phyloP scores from a whole-genome alignment of 2,113 vertebrate species.

The Notothenia coriiceps region DNA sequence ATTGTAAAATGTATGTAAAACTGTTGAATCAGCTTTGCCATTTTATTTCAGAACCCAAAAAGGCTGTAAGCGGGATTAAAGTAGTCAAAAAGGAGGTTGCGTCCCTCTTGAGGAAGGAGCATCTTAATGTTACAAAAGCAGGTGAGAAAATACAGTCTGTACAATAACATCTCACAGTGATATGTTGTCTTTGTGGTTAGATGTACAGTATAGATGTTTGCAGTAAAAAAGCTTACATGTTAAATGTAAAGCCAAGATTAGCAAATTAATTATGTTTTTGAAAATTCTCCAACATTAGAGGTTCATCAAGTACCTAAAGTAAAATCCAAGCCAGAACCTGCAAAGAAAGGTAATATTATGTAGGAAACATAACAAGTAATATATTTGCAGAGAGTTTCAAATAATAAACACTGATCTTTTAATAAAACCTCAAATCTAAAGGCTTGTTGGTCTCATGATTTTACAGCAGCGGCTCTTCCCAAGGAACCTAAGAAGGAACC shows the following conservation, averaged over 20 bases:
- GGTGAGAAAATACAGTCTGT: neutral
- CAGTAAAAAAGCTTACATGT: neutral
- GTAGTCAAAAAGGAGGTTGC: conserved; percentile 1
- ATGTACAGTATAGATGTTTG: too few relatives aligned
- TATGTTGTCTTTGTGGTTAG: too few relatives aligned
- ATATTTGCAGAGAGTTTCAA: neutral
- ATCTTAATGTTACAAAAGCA: neutral
- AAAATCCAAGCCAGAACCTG: conserved; percentile 26
- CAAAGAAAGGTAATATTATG: conserved; percentile 38
- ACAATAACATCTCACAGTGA: neutral
- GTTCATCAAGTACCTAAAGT: conserved; percentile 1
- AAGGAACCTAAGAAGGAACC: neutral
- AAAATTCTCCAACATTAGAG: too few relatives aligned
- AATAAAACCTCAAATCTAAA: neutral
- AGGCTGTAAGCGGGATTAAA: conserved; percentile 17
- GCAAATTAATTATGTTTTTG: too few relatives aligned
- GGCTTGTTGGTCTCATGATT: neutral
- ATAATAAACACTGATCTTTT: neutral
- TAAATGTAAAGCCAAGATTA: too few relatives aligned
- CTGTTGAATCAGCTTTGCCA: too few relatives aligned
- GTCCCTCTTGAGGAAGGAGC: conserved; percentile 44
- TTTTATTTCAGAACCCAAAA: conserved; percentile 42
- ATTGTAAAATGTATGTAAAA: too few relatives aligned
- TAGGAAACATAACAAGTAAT: neutral
- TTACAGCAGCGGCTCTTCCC: neutral